Base-by-base conservation (phyloP, 2,113 vertebrate genomes). In the Oryzias woworae region DNA sequence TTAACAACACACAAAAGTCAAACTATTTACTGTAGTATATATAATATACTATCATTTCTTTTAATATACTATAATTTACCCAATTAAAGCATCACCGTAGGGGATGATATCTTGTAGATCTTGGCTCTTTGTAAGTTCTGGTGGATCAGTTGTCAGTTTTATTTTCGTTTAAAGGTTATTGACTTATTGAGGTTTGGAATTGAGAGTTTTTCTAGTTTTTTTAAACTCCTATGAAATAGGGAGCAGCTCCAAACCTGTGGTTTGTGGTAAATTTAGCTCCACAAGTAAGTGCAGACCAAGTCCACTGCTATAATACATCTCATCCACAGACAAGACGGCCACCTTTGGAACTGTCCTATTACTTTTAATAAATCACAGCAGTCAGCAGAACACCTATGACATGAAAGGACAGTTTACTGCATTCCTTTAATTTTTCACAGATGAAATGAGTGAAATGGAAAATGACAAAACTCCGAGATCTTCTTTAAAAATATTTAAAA, bases 191-290 rank as follows among this genome's bases (percentile, higher is more conserved):
- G 5, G 26, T 28, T 28, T 28, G 5, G 26, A 28, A 4, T 28
- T 26, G 1, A 26, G 26, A 26, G 26, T 26, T 26, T 26, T 26
- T 4, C 3, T 4, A 26, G 26, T 26, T 26, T 26, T 4, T 3
- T 26, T 4, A 0, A 26, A 26, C 26, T 26, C 26, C 5, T 20
- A 65, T 44, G 42, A n/a, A 60, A 67, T 28, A 47, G 13, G 44
- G 52, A 42, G 53, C 42, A 49, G 43, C 22, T 63, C 20, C 46
- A 20, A 46, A 17, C 17, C 49, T 20, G 53, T 55, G 44, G 45
- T 16, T 13, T 16, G 17, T 53, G 54, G 54, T 56, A 17, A 74
- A 71, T 58, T 55, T 64, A 12, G 43, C n/a, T 57, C 44, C 14
- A 24, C 62, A 58, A 22, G 54, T 36, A 48, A 62, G 16, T 1